Conservation (phyloP, 2,797 vertebrate genomes). For the Coreius guichenoti region DNA sequence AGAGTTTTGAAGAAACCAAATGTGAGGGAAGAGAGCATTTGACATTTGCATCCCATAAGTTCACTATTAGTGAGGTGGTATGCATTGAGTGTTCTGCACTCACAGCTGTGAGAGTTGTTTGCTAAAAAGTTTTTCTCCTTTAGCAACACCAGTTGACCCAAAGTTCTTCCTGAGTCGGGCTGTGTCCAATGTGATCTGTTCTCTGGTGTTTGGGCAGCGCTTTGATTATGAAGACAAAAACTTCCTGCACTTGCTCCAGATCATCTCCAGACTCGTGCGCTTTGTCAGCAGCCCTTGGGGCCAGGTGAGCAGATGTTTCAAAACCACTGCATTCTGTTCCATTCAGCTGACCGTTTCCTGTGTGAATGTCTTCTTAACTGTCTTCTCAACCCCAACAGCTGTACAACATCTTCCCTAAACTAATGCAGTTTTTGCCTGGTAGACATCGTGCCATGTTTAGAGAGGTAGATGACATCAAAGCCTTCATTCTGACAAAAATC, state of each 20-base stretch:
- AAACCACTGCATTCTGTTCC: not conserved
- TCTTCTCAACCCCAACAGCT: slow-evolving; percentile 62
- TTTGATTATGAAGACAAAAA: slow-evolving; percentile 75
- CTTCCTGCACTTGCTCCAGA: slow-evolving; percentile 69
- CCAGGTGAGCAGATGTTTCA: slow-evolving; percentile 66
- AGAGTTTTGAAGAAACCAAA: slow-evolving; percentile 56
- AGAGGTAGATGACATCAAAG: slow-evolving; percentile 57
- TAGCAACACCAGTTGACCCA: slow-evolving; percentile 69
- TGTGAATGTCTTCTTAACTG: not conserved
- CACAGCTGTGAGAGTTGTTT: not conserved
- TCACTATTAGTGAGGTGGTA: not conserved
- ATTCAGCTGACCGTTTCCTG: not conserved
- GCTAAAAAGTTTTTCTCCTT: not conserved
- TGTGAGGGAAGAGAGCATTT: slow-evolving; percentile 28
- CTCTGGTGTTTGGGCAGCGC: slow-evolving; percentile 75
- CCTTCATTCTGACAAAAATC: slow-evolving; percentile 68
- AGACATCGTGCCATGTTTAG: slow-evolving; percentile 54
- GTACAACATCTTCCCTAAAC: slow-evolving; percentile 72
- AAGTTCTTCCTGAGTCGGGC: slow-evolving; percentile 65
- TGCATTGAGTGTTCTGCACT: not conserved
- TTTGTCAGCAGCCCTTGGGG: slow-evolving; percentile 67
- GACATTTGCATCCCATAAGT: not conserved
- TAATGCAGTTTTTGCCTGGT: slow-evolving; percentile 71
- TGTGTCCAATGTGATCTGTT: slow-evolving; percentile 79
- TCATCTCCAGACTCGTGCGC: slow-evolving; percentile 26